These are phyloP conservation scores for Melanotaenia trifasciata DNA, from an alignment of 2,797 vertebrate genomes.

Conservation along the genomic window DNA sequence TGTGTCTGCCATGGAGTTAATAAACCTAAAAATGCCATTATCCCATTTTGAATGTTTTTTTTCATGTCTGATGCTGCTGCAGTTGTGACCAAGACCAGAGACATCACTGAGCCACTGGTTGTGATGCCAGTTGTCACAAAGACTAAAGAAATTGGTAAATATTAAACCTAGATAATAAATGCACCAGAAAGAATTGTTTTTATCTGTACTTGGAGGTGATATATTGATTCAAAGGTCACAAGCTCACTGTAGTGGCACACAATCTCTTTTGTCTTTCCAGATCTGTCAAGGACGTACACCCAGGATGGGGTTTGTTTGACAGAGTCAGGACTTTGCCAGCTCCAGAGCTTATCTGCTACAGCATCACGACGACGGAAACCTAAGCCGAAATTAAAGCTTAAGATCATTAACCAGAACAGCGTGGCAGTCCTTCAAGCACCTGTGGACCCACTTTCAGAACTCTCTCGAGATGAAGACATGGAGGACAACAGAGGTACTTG, in stretches of 20 bases:
- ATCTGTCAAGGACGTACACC: slow-evolving; percentile 95
- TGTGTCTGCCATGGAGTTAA: neutral
- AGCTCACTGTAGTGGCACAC: neutral
- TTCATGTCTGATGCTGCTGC: slow-evolving; percentile 62
- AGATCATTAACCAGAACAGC: slow-evolving; percentile 99
- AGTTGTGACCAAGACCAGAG: slow-evolving; percentile 85
- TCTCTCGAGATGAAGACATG: slow-evolving; percentile 92
- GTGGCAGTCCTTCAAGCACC: slow-evolving; percentile 97
- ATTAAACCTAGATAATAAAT: slow-evolving; percentile 5
- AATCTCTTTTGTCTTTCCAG: slow-evolving; percentile 72
- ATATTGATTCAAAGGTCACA: neutral
- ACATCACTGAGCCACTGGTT: slow-evolving; percentile 88
- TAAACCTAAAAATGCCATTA: slow-evolving; percentile 9
- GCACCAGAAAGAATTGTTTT: neutral
- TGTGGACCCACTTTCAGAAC: slow-evolving; percentile 90
- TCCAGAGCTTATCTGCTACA: slow-evolving; percentile 94
- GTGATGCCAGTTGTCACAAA: slow-evolving; percentile 87
- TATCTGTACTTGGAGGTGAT: neutral
- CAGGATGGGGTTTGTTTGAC: slow-evolving; percentile 99
- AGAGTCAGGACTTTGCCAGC: slow-evolving; percentile 95
- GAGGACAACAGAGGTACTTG: slow-evolving; percentile 92
- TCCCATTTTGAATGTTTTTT: slow-evolving; percentile 28
- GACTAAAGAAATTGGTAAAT: slow-evolving; percentile 93
- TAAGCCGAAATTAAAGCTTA: slow-evolving; percentile 97
- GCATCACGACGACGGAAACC: slow-evolving; percentile 91